Percentiles rank a stretch among this genome's conserved stretches.
phyloP scores from a whole-genome alignment of 2,113 vertebrate genomes.

The Chauna torquata region DNA sequence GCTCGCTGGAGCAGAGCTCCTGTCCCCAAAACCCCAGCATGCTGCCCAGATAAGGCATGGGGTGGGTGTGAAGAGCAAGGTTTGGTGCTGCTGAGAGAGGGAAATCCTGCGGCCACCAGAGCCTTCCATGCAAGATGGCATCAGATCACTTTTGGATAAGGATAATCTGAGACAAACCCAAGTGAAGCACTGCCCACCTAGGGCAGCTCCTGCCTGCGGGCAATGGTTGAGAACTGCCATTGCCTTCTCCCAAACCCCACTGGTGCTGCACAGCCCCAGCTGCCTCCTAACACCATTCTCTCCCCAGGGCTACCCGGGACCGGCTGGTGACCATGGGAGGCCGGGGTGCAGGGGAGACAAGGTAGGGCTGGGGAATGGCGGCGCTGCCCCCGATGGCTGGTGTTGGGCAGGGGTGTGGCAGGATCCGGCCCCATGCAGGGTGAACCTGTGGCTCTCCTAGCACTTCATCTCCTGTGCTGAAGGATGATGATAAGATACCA shows the following conservation, averaged over 20 bases:
- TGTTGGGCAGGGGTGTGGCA: neutral
- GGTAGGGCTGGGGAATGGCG: slow-evolving; percentile 62
- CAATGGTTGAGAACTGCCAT: neutral
- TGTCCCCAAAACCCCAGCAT: neutral
- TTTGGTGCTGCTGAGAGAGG: neutral
- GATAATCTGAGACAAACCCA: neutral
- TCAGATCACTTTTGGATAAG: neutral
- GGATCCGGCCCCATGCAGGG: neutral
- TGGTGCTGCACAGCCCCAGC: accelerated
- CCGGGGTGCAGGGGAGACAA: slow-evolving; percentile 78
- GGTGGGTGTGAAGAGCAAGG: neutral
- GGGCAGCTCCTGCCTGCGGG: neutral
- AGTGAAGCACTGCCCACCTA: neutral
- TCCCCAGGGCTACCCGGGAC: slow-evolving; percentile 82
- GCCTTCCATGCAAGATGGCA: neutral
- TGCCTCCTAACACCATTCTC: neutral
- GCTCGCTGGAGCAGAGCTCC: no score
- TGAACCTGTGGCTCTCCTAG: neutral
- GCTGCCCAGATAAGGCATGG: neutral
- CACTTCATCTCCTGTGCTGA: neutral
- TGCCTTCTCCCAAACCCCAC: neutral
- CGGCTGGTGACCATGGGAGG: slow-evolving; percentile 77
- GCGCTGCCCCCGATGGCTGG: neutral
- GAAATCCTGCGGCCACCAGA: neutral
- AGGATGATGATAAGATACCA: neutral